phyloP scores from a whole-genome alignment of 2,113 vertebrate species.

The Burhinus oedicnemus region DNA sequence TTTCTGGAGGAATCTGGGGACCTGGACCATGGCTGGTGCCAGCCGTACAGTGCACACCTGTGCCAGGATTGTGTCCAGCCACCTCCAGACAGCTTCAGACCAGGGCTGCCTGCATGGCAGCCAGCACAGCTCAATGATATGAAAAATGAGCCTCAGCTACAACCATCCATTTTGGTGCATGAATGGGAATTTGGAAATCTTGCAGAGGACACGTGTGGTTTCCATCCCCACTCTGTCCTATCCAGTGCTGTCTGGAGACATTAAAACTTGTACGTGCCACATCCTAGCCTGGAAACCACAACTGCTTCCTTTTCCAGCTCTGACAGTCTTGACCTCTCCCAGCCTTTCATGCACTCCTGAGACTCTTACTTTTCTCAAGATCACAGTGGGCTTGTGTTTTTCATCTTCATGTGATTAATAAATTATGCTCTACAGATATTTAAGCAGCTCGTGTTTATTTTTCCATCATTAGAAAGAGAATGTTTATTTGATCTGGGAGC shows the following conservation, averaged over 20 bases:
- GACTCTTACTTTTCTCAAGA: background rate
- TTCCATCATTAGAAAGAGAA: conserved; percentile 40
- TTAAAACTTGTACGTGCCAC: background rate
- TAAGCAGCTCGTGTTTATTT: conserved; percentile 42
- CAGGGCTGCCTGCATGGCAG: background rate
- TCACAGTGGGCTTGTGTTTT: conserved; percentile 13
- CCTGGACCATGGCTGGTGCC: background rate
- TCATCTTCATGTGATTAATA: conserved; percentile 52
- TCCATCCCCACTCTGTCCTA: background rate
- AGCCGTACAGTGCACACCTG: accelerated
- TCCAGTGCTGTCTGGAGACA: background rate
- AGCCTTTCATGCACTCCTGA: background rate
- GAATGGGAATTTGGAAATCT: background rate
- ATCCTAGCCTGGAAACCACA: conserved; percentile 11
- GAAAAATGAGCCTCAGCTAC: background rate
- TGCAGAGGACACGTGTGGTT: background rate
- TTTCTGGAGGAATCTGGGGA: background rate
- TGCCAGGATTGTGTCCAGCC: background rate
- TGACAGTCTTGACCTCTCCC: conserved; percentile 40
- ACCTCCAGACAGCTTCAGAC: background rate
- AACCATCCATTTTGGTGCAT: background rate
- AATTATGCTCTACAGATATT: conserved; percentile 49
- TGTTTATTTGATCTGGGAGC: conserved; percentile 45
- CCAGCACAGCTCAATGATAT: background rate
- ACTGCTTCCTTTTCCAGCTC: background rate